Evolutionary conservation across 2,113 vertebrate genomes (phyloP), one percentile per base, ranked within the genome.

Genomic region (Pontoporia blainvillei): DNA sequence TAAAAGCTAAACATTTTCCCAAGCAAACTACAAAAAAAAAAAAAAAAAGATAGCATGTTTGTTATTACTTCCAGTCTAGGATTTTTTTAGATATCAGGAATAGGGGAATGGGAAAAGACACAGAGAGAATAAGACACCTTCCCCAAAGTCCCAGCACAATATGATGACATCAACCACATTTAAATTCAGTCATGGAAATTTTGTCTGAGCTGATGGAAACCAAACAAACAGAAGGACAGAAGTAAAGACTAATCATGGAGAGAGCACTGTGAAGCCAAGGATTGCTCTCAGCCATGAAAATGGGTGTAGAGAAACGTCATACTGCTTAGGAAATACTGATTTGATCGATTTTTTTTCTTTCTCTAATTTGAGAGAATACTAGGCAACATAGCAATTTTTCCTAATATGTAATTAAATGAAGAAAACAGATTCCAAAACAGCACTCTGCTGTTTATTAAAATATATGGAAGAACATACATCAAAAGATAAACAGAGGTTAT

Each of bases 271-370:
- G 18, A 54, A 84, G 54, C 62, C 7, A 39, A 57, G 6, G 73
- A 62, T 93, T 29, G 29, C 46, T 89, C 34, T 85, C 17, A 54
- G 36, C 6, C 57, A 71, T 81, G 86, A 88, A 91, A 85, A 88
- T 25, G 9, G 66, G 1, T 18, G 61, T 1, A 75, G 3, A 59
- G 59, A 86, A 94, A 25, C 41, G 34, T 49, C 67, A 67, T 2
- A n/a, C 13, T 71, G 27, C 36, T 64, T 49, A 69, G 20, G 49
- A 36, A 31, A 94, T 13, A 75, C 1, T 57, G 41, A 85, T 79
- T 73, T 87, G 71, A 95, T 46, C 39, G 3, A 49, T 52, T 31
- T 89, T 79, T 87, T 90, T 94, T 39, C 86, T 73, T 86, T 96
- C 34, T 83, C 49, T 54, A 85, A 44, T 46, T 91, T 91, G 54